Evolutionary conservation across 2,888 invertebrate species (phyloP), one percentile per base, ranked within the genome.

Genomic region (Ornithoptera priamus): DNA sequence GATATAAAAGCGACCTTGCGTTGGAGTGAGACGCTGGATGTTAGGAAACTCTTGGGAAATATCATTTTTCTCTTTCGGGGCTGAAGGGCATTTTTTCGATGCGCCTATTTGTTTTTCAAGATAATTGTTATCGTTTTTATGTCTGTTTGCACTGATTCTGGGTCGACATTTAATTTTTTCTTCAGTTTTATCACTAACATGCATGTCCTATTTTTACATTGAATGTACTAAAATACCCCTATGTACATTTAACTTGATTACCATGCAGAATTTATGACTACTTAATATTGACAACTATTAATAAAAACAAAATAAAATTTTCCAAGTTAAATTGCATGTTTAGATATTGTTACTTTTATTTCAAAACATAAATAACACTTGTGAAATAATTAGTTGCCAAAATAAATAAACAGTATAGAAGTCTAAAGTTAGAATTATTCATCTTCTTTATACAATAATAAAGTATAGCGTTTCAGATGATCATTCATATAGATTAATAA

Each of bases 11-110:
- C 85, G 86, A 86, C 89, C 87, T 90, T 89, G 88, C 80, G 87
- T 83, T 77, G 75, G 81, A 90, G 76, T 81, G 88, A 86, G 92
- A 90, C 82, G 76, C 74, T 75, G 76, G 77, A 85, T 80, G 84
- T 92, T 92, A 84, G 88, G 91, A 92, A 92, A 92, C 89, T 86
- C 81, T 91, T 92, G 87, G 91, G 90, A 91, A 91, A 92, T 86
- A 88, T 85, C 68, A 87, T 90, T 92, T 91, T 91, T 91, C 88
- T 89, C 89, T 87, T 88, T 89, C 85, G 87, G 85, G 80, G 75
- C 80, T 81, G 91, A 90, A 92, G 91, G 92, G 91, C 91, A 83
- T 85, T 90, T 90, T 90, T 88, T 85, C 79, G 78, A 67, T 67
- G 67, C 56, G 60, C 79, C 78, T 86, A 85, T 87, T 87, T 88